Conservation (phyloP, 2,797 vertebrate species). For the Momotus momota region DNA sequence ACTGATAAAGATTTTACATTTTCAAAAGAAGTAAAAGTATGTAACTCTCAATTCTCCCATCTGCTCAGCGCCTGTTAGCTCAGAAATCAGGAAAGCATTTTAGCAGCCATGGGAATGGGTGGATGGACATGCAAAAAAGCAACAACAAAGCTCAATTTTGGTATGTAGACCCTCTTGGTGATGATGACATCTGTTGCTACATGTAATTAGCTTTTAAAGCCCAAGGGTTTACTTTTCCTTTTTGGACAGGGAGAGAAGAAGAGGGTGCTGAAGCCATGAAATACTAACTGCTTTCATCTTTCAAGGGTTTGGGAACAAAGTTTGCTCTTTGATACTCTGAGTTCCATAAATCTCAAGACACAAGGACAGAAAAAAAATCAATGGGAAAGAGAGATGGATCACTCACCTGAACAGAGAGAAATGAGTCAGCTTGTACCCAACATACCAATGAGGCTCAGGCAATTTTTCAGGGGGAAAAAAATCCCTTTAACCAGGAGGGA, state of each 20-base stretch:
- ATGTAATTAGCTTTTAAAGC: not conserved
- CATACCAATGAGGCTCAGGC: not conserved
- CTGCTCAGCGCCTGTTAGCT: conserved; percentile 22
- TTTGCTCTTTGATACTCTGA: conserved; percentile 35
- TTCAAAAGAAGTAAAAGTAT: not conserved
- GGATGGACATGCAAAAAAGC: not conserved
- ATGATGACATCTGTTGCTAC: not conserved
- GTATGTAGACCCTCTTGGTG: not conserved
- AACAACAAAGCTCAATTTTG: not conserved
- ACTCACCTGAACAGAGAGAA: conserved; percentile 5
- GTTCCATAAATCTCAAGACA: conserved; percentile 62
- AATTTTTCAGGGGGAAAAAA: conserved; percentile 14
- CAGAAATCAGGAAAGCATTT: not conserved
- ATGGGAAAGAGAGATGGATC: conserved; percentile 54
- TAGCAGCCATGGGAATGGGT: not conserved
- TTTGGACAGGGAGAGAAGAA: not conserved
- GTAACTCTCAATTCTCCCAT: conserved; percentile 20
- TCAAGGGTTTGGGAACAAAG: conserved; percentile 38
- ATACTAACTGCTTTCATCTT: conserved; percentile 44
- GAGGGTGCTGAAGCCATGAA: conserved; percentile 12
- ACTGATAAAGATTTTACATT: not conserved
- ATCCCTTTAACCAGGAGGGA: not conserved
- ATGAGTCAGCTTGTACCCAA: not conserved
- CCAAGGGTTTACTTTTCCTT: not conserved
- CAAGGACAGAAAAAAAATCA: conserved; percentile 64